phyloP scores from a whole-genome alignment of 2,797 vertebrate species.

The Poeciliopsis infans region DNA sequence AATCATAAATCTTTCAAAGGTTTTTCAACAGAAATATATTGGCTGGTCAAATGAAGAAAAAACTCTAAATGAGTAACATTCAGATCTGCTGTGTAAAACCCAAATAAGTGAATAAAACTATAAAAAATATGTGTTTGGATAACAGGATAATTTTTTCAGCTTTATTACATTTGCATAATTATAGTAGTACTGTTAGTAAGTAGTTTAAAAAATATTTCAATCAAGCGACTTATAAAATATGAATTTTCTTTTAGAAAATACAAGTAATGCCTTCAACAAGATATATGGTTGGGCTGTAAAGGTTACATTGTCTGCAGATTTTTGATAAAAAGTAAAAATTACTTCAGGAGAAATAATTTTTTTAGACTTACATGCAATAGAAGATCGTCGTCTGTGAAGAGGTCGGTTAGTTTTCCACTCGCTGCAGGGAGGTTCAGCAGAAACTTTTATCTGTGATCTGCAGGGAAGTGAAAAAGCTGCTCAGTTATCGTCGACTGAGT shows the following conservation, averaged over 20 bases:
- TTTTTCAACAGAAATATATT: neutral
- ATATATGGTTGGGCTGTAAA: neutral
- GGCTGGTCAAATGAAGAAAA: neutral
- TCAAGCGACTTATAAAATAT: neutral
- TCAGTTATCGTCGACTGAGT: neutral
- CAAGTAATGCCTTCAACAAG: neutral
- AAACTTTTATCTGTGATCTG: neutral
- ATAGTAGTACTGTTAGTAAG: neutral
- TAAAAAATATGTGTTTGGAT: neutral
- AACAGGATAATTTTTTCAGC: neutral
- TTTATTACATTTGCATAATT: fast-evolving
- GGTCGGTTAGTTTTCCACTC: neutral
- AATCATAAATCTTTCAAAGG: neutral
- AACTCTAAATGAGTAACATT: neutral
- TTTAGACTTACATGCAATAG: neutral
- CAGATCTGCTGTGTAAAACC: too few relatives aligned
- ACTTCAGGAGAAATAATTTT: neutral
- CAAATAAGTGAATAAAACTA: neutral
- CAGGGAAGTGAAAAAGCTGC: neutral
- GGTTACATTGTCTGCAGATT: neutral
- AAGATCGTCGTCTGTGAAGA: neutral
- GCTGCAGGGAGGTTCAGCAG: neutral
- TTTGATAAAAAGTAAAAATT: neutral
- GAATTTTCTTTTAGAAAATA: neutral
- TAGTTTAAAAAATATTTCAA: neutral